A percentile compares a stretch with the other conserved stretches of the same genome.
Evolutionary conservation across 1,140 invertebrate genomes (phyloP).

Genomic region (Oryctes rhinoceros): DNA sequence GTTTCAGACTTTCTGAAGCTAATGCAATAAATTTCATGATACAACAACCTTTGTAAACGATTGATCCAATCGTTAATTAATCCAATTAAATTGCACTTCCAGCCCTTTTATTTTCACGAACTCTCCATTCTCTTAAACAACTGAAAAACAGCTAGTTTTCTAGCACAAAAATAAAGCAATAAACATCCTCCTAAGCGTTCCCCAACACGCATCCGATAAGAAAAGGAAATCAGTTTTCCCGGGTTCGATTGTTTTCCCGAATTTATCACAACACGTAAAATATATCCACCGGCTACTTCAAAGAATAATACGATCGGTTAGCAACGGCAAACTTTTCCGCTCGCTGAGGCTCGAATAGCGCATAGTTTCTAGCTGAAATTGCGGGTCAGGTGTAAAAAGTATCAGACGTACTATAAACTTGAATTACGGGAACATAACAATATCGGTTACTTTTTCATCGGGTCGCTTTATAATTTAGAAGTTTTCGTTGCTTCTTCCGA

Average conservation of each 20-base stretch:
- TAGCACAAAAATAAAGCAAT: background rate
- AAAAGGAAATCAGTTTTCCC: background rate
- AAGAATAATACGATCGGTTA: background rate
- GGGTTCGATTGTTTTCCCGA: background rate
- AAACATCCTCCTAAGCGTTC: background rate
- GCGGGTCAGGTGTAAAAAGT: background rate
- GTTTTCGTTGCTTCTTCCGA: background rate
- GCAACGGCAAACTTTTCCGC: background rate
- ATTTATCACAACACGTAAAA: background rate
- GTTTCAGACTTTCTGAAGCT: too few relatives aligned
- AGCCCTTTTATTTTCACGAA: too few relatives aligned
- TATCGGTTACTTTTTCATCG: background rate
- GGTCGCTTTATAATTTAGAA: background rate
- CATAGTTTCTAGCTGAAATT: background rate
- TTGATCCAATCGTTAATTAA: too few relatives aligned
- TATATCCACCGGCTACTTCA: background rate
- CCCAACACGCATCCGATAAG: background rate
- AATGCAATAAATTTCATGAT: too few relatives aligned
- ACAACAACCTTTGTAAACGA: too few relatives aligned
- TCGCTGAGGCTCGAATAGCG: background rate
- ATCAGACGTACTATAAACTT: background rate
- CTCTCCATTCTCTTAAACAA: background rate
- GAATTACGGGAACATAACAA: background rate
- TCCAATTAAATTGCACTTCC: too few relatives aligned
- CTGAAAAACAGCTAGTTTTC: background rate